Conservation (phyloP, 1,140 invertebrate genomes). For the Alviniconcha marisindica region DNA sequence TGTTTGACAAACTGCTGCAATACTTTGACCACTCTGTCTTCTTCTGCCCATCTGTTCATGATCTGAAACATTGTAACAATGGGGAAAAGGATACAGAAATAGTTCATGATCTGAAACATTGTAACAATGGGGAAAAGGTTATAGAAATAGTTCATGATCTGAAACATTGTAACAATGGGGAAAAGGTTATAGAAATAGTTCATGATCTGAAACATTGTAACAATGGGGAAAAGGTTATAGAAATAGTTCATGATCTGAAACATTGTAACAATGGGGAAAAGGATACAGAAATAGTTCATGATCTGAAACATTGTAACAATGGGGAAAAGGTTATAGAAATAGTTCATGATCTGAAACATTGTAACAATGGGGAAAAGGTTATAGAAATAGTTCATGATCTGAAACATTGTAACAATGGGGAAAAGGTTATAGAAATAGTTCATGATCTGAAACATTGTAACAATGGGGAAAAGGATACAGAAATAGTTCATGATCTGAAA, state of each 20-base stretch:
- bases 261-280: neutral
- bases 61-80: conserved; percentile 36
- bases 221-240: neutral
- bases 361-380: neutral
- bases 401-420: neutral
- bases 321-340: too few species aligned
- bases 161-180: conserved; percentile 4
- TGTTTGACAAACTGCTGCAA: conserved; percentile 31
- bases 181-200: too few species aligned
- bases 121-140: neutral
- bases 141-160: conserved; percentile 44
- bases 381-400: conserved; percentile 43
- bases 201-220: conserved; percentile 41
- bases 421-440: too few species aligned
- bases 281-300: too few species aligned
- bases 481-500: too few species aligned
- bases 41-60: conserved; percentile 36
- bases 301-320: conserved; percentile 34
- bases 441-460: too few species aligned
- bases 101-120: conserved; percentile 41
- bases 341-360: conserved; percentile 39
- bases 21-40: conserved; percentile 40
- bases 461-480: too few species aligned
- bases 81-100: too few species aligned
- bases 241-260: conserved; percentile 43